phyloP scores from a whole-genome alignment of 1,140 invertebrate species.

The Tribolium madens region DNA sequence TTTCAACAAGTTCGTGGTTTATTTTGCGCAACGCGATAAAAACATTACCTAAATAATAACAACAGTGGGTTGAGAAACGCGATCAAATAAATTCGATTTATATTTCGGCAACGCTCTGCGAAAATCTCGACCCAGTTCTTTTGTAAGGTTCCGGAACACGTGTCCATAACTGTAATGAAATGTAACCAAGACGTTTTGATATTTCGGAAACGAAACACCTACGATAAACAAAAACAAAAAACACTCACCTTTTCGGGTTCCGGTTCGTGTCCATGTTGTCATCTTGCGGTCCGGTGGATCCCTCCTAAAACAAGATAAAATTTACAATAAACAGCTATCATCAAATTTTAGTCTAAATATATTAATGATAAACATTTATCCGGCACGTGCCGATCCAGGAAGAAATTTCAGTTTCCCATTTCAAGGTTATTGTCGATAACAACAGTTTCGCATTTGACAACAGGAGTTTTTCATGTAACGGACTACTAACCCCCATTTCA shows the following conservation, averaged over 20 bases:
- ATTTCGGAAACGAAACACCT: neutral
- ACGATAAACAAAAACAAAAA: neutral
- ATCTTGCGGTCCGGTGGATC: constrained; percentile 51
- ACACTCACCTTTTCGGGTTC: constrained; percentile 57
- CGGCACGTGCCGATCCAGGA: neutral
- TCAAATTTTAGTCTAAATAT: too few species aligned
- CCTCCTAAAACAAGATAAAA: constrained; percentile 54
- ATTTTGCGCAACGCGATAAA: constrained; percentile 1
- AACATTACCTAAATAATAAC: neutral
- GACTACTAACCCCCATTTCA: neutral
- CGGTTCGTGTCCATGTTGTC: constrained; percentile 53
- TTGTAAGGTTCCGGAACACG: constrained; percentile 16
- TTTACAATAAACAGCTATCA: too few species aligned
- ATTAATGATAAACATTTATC: neutral
- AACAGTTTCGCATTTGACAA: neutral
- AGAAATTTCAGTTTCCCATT: neutral
- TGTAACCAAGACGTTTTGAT: neutral
- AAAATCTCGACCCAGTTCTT: constrained; percentile 23
- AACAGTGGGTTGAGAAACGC: neutral
- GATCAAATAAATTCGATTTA: too few species aligned
- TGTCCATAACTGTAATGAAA: constrained; percentile 16
- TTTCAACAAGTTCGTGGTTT: neutral
- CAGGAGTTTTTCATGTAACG: neutral
- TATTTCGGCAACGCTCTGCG: constrained; percentile 11
- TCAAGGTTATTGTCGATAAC: constrained; percentile 9